Evolutionary conservation across 2,888 invertebrate species (phyloP).

Genomic region (Archips crataeganus): DNA sequence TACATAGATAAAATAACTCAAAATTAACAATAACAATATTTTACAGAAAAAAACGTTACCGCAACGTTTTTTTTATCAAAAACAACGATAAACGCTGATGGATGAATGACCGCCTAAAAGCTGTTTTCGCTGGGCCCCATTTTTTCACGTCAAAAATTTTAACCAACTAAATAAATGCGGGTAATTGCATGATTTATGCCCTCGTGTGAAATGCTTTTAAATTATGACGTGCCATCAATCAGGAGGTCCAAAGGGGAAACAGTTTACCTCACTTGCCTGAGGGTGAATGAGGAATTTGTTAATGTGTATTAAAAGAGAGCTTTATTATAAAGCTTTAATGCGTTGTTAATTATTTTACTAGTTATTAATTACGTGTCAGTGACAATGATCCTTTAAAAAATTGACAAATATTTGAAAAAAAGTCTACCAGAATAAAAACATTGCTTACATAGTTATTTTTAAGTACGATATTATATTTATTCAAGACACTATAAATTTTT

Average conservation of each 20-base stretch:
- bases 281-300: neutral
- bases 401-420: too few species aligned
- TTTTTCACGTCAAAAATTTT: constrained; percentile 34
- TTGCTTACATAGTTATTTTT: too few species aligned
- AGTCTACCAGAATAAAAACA: too few species aligned
- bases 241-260: constrained; percentile 18
- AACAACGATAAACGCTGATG: constrained; percentile 23
- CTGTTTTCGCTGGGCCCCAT: constrained; percentile 21
- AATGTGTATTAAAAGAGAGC: neutral
- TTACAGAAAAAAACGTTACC: neutral
- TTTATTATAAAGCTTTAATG: neutral
- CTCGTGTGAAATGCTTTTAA: constrained; percentile 37
- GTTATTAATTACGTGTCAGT: neutral
- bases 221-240: constrained; percentile 41
- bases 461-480: too few species aligned
- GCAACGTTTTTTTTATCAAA: neutral
- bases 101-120: constrained; percentile 32
- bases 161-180: constrained; percentile 38
- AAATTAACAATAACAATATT: neutral
- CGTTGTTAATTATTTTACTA: constrained; percentile 16
- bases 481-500: too few species aligned
- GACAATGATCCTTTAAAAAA: too few species aligned
- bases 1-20: neutral
- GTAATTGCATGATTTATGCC: constrained; percentile 44
- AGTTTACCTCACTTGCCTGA: constrained; percentile 9